Percentiles rank a stretch among this genome's conserved stretches.
Conservation (phyloP, 2,797 vertebrate species). For the Fringilla coelebs region DNA sequence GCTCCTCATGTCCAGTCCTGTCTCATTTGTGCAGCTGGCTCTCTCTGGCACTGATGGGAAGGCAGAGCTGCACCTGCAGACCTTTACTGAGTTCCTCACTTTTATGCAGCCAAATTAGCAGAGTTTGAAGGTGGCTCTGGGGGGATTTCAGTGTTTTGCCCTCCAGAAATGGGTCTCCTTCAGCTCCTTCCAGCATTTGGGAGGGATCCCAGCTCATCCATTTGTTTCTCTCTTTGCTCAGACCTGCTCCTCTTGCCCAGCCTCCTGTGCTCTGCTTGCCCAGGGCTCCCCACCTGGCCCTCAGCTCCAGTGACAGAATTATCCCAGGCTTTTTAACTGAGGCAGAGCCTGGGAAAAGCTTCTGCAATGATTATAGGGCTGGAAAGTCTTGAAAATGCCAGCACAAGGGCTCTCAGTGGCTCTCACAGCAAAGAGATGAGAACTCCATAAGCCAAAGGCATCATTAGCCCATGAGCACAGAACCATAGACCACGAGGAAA, state of each 20-base stretch:
- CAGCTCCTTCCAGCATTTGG: not conserved
- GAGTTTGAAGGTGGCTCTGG: not conserved
- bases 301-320: not conserved
- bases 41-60: not conserved
- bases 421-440: not conserved
- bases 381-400: not conserved
- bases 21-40: not conserved
- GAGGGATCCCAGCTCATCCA: not conserved
- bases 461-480: not conserved
- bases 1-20: not conserved
- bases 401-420: conserved; percentile 6
- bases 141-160: not conserved
- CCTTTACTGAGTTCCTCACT: not conserved
- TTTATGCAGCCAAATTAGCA: not conserved
- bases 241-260: not conserved
- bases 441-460: not conserved
- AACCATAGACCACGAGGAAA: not conserved
- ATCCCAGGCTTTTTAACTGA: not conserved
- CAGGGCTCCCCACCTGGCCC: not conserved
- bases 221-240: not conserved
- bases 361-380: accelerated
- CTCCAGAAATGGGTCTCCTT: not conserved
- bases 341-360: not conserved
- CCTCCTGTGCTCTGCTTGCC: not conserved
- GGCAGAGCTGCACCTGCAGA: not conserved